Conservation (phyloP, 2,888 invertebrate species). For the Bombylius major region DNA sequence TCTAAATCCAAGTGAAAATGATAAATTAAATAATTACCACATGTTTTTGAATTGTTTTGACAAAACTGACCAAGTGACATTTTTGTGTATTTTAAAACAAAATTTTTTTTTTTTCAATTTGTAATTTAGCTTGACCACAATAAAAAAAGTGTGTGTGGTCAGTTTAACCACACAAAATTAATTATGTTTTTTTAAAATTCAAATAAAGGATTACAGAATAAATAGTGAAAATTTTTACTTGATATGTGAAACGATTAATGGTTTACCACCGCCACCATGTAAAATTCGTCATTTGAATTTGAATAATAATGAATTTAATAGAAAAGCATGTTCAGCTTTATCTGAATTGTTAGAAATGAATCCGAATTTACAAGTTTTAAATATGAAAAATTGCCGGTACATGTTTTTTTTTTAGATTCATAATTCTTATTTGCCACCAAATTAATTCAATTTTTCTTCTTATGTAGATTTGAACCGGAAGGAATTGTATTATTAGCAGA, state of each 20-base stretch:
- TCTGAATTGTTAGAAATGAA: constrained; percentile 4
- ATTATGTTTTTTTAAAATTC: no score
- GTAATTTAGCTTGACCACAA: no score
- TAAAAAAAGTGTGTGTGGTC: no score
- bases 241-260: constrained; percentile 2
- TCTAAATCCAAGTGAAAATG: no score
- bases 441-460: neutral
- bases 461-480: constrained; percentile 5
- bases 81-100: no score
- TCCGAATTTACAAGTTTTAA: constrained; percentile 4
- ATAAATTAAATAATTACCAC: no score
- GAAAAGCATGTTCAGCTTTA: constrained; percentile 5
- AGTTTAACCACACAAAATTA: no score
- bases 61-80: no score
- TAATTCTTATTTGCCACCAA: no score
- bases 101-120: no score
- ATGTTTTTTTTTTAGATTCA: neutral
- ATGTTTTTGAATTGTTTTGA: no score
- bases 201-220: neutral
- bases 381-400: constrained; percentile 7
- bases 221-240: constrained; percentile 2
- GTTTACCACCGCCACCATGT: neutral
- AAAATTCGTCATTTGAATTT: constrained; percentile 6
- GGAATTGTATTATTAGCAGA: constrained; percentile 8
- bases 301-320: constrained; percentile 2